Evolutionary conservation across 2,888 invertebrate genomes (phyloP).

Genomic region (Drosophila kuntzei): DNA sequence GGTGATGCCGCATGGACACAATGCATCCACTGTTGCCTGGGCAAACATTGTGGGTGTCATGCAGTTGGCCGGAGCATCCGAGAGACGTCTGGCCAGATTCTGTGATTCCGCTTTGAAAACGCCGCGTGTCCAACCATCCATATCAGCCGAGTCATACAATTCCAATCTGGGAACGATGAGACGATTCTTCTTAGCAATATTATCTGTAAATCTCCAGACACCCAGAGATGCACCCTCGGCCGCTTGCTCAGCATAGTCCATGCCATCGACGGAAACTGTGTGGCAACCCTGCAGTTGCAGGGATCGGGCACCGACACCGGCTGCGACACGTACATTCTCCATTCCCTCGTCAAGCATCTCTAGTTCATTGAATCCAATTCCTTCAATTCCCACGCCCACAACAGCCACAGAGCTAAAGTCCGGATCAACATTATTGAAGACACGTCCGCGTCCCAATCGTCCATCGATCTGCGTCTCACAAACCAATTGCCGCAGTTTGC

Average conservation of each 20-base stretch:
- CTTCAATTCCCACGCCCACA: slow-evolving; percentile 89
- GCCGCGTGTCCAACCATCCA: slow-evolving; percentile 88
- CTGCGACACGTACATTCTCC: slow-evolving; percentile 89
- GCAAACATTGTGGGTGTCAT: slow-evolving; percentile 92
- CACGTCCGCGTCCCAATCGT: slow-evolving; percentile 78
- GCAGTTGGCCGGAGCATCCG: slow-evolving; percentile 90
- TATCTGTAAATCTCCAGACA: slow-evolving; percentile 88
- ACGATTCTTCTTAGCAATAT: slow-evolving; percentile 86
- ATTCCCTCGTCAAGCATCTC: slow-evolving; percentile 90
- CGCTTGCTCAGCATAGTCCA: slow-evolving; percentile 89
- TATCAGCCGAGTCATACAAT: slow-evolving; percentile 86
- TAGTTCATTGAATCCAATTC: slow-evolving; percentile 87
- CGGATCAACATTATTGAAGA: slow-evolving; percentile 88
- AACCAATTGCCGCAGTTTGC: slow-evolving; percentile 85
- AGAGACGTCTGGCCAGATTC: slow-evolving; percentile 89
- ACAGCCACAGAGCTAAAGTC: slow-evolving; percentile 88
- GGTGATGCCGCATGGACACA: slow-evolving; percentile 87
- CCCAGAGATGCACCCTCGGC: slow-evolving; percentile 88
- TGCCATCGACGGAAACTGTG: slow-evolving; percentile 87
- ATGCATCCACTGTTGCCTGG: slow-evolving; percentile 88
- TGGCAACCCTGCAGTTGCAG: slow-evolving; percentile 86
- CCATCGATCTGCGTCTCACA: slow-evolving; percentile 84
- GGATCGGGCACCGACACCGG: slow-evolving; percentile 87
- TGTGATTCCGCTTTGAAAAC: slow-evolving; percentile 90
- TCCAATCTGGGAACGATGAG: slow-evolving; percentile 85